Base-by-base conservation (phyloP, 2,797 vertebrate genomes). In the Etheostoma perlongum region DNA sequence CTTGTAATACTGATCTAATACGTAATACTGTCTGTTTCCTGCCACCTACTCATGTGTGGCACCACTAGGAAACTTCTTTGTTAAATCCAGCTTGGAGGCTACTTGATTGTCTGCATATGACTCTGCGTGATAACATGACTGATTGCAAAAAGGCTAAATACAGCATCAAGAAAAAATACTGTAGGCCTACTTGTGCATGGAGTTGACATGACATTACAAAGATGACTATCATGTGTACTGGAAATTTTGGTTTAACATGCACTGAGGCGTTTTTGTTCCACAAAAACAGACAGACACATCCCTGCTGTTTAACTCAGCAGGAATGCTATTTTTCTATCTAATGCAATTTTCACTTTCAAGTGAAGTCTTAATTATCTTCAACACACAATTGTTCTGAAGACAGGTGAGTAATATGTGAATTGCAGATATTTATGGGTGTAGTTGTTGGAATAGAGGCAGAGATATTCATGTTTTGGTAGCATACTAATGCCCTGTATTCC, bases 401-500 rank as follows among this genome's bases (percentile, higher is more conserved):
- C 36, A n/a, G 48, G 42, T 52, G 33, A 42, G 2, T 49, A 52
- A 63, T 51, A 46, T 76, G 27, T 67, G 40, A 71, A 76, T 65
- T 44, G 65, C 36, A 65, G 49, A 79, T 67, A 49, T 27, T 70
- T 42, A 48, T 78, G 54, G n/a, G 30, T 18, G 4, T 54, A 69
- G 44, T 67, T 77, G 48, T 44, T 44, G 13, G 42, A 75, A 64
- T 60, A 53, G 19, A 66, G 14, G 58, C 69, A 70, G 65, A 76
- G 11, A 44, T 23, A 62, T 74, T 54, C 62, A 46, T 23, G 3
- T 53, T 52, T 72, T 69, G 36, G 67, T 52, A 48, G 48, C 40
- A 49, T 36, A 51, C 44, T 49, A 68, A 74, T 74, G 69, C 59
- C 53, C 49, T 68, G 23, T 63, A 78, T 63, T 61, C 48, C 64